Base-by-base conservation (phyloP, 2,113 vertebrate species). In the Notothenia coriiceps region DNA sequence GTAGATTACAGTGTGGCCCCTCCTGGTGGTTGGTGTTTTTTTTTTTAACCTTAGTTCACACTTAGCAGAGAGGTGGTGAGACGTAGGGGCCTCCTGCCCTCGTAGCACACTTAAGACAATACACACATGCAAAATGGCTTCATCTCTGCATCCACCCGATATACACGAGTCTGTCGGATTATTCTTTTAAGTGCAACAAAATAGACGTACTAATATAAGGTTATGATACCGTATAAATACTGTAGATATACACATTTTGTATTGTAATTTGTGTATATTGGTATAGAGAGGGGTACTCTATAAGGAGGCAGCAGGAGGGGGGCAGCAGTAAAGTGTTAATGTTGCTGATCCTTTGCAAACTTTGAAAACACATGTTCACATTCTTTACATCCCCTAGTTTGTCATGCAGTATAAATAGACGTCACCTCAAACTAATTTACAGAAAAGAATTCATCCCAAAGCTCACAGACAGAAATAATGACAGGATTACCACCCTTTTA, bases 351-450 rank as follows among this genome's bases (percentile, higher is more conserved):
- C 88, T 89, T 40, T 70, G 87, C 90, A 88, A 89, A 89, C 64
- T 88, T 57, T 73, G 82, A 79, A 90, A 87, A 85, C 82, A 84
- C 71, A 57, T 20, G 62, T 88, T 91, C 74, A 85, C 71, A 51
- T 89, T 85, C 79, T 84, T 85, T 85, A 82, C 65, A 89, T 77
- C 83, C 84, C 87, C 80, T 91, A 85, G 55, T 85, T 91, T 88
- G 80, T 93, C 94, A 95, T 94, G 94, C 94, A 95, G 89, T 94
- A 94, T 86, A 93, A 94, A 94, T 91, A 93, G 86, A 94, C 67
- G 64, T 92, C 84, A 88, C 86, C 88, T 93, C 88, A 91, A 91
- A 92, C 82, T 89, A 88, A 87, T 92, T 86, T 92, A 92, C 89
- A 91, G 90, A 90, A 94, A 94, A 89, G 33, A 90, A 90, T 74